These are phyloP conservation scores for Paraescarpia echinospica DNA, from an alignment of 1,140 invertebrate species.

Conservation along the genomic window DNA sequence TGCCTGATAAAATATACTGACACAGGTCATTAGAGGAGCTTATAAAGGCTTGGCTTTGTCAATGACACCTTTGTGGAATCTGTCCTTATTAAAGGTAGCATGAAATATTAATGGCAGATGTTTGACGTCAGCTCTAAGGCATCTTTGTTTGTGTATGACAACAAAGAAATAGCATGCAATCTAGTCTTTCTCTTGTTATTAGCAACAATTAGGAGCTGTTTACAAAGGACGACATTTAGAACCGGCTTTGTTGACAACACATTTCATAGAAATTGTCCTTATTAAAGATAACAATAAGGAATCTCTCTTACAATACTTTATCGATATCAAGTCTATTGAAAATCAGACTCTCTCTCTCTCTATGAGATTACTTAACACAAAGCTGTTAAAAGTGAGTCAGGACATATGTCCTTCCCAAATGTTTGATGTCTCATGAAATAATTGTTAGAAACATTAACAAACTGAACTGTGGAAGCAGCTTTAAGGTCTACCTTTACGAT, in stretches of 20 bases:
- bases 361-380: too few relatives aligned
- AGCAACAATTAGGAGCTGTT: neutral
- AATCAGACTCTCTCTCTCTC: neutral
- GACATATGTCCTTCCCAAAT: too few relatives aligned
- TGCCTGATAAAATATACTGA: neutral
- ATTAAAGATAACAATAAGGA: neutral
- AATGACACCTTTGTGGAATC: neutral
- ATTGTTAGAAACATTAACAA: too few relatives aligned
- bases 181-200: neutral
- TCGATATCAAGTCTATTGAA: neutral
- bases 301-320: neutral
- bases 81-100: neutral
- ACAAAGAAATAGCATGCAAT: neutral
- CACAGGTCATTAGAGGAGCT: neutral
- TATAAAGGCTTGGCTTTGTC: neutral
- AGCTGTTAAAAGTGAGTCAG: too few relatives aligned
- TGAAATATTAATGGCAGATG: neutral
- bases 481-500: too few relatives aligned
- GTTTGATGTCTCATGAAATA: too few relatives aligned
- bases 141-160: neutral
- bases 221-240: neutral
- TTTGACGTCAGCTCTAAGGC: neutral
- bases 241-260: neutral
- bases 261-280: neutral
- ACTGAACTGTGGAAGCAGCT: too few relatives aligned